phyloP scores from a whole-genome alignment of 1,140 invertebrate species.

The Wasmannia auropunctata region DNA sequence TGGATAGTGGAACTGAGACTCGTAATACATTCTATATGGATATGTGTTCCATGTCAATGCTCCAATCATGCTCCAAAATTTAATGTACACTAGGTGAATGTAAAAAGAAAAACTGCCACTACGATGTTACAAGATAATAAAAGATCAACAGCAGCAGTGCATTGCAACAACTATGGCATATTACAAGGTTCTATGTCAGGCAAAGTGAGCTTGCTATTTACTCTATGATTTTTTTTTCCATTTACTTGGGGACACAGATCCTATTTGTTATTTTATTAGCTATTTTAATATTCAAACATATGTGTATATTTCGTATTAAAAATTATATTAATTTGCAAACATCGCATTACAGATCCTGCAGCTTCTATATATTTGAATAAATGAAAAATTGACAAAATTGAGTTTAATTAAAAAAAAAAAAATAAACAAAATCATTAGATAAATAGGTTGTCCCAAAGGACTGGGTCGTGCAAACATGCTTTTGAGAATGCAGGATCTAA shows the following conservation, averaged over 20 bases:
- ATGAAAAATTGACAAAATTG: neutral
- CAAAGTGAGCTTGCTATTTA: slow-evolving; percentile 73
- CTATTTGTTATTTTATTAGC: slow-evolving; percentile 47
- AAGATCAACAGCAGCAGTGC: slow-evolving; percentile 69
- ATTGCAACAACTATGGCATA: slow-evolving; percentile 71
- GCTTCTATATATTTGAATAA: neutral
- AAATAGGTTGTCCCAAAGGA: slow-evolving; percentile 26
- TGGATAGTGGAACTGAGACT: slow-evolving; percentile 69
- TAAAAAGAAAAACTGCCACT: slow-evolving; percentile 56
- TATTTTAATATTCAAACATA: slow-evolving; percentile 49
- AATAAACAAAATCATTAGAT: slow-evolving; percentile 23
- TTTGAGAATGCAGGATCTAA: slow-evolving; percentile 22
- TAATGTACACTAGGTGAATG: slow-evolving; percentile 55
- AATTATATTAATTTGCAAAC: slow-evolving; percentile 30
- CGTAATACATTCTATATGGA: slow-evolving; percentile 75
- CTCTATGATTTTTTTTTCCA: slow-evolving; percentile 30
- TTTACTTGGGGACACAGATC: slow-evolving; percentile 38
- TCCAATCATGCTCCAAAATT: slow-evolving; percentile 78
- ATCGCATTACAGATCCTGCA: neutral
- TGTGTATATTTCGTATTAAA: slow-evolving; percentile 23
- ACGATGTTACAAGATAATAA: slow-evolving; percentile 68
- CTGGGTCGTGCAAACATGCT: slow-evolving; percentile 74
- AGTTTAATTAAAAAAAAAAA: neutral
- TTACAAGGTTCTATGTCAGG: slow-evolving; percentile 80
- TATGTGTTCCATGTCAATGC: slow-evolving; percentile 75